phyloP scores from a whole-genome alignment of 2,888 invertebrate genomes.

The Andrena flavipes region DNA sequence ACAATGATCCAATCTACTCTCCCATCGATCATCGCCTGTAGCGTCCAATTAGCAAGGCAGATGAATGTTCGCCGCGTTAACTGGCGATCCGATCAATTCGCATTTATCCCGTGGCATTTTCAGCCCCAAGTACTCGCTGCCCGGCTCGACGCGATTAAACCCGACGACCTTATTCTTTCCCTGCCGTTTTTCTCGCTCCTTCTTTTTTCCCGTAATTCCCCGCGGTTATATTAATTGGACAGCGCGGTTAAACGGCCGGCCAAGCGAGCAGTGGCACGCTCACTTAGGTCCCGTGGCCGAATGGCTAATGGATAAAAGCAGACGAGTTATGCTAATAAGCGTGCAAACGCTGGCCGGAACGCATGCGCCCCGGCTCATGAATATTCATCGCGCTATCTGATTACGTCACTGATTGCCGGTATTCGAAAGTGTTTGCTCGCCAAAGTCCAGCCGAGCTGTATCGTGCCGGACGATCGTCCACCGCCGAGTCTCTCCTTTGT shows the following conservation, averaged over 20 bases:
- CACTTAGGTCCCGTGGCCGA: conserved; percentile 59
- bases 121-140: background rate
- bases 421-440: conserved; percentile 74
- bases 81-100: background rate
- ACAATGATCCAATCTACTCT: background rate
- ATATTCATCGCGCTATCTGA: conserved; percentile 74
- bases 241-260: conserved; percentile 53
- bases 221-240: conserved; percentile 69
- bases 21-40: background rate
- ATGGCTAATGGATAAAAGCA: conserved; percentile 75
- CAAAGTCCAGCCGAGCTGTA: conserved; percentile 59
- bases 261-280: conserved; percentile 60
- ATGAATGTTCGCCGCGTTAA: no score
- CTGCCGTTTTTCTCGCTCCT: conserved; percentile 16
- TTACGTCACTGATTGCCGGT: conserved; percentile 74
- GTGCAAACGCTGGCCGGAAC: conserved; percentile 65
- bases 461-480: conserved; percentile 58
- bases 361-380: conserved; percentile 72
- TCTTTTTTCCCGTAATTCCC: conserved; percentile 9
- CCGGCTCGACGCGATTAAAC: conserved; percentile 51
- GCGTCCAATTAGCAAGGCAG: background rate
- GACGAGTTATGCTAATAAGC: conserved; percentile 78
- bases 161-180: conserved; percentile 44
- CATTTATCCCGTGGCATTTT: background rate
- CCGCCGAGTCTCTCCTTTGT: conserved; percentile 33